These are phyloP conservation scores for Amaurobius ferox DNA, from an alignment of 2,888 invertebrate species.

Conservation along the genomic window DNA sequence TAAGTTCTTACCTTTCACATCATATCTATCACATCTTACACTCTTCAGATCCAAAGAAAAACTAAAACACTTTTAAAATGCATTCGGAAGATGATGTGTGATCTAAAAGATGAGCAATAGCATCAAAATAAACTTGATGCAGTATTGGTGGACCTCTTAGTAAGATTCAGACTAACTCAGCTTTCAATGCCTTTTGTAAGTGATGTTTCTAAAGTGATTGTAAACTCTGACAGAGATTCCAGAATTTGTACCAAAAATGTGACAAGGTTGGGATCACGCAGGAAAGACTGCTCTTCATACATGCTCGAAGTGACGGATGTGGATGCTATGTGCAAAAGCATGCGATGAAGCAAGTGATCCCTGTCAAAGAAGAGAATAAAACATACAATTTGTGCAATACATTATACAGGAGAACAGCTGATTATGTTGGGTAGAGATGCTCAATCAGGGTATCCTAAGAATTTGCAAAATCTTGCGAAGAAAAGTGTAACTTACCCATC, in stretches of 20 bases:
- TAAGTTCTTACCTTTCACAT: neutral
- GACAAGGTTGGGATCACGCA: constrained; percentile 89
- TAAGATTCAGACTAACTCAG: constrained; percentile 23
- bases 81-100: constrained; percentile 23
- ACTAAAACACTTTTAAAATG: constrained; percentile 20
- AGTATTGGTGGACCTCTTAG: neutral
- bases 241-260: constrained; percentile 94
- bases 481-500: no score
- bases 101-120: constrained; percentile 34
- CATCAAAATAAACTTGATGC: neutral
- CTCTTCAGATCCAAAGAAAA: neutral
- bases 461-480: no score
- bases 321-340: constrained; percentile 92
- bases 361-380: constrained; percentile 75
- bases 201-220: constrained; percentile 80
- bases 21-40: neutral
- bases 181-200: constrained; percentile 78
- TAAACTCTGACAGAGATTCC: constrained; percentile 91
- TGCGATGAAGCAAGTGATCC: constrained; percentile 85
- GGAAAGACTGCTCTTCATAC: constrained; percentile 97
- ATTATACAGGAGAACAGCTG: no score
- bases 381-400: no score
- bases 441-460: no score
- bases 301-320: constrained; percentile 92
- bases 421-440: no score